Base-by-base conservation (phyloP, 35 echinoderm and acorn worm species). In the Apostichopus parvimensis region DNA sequence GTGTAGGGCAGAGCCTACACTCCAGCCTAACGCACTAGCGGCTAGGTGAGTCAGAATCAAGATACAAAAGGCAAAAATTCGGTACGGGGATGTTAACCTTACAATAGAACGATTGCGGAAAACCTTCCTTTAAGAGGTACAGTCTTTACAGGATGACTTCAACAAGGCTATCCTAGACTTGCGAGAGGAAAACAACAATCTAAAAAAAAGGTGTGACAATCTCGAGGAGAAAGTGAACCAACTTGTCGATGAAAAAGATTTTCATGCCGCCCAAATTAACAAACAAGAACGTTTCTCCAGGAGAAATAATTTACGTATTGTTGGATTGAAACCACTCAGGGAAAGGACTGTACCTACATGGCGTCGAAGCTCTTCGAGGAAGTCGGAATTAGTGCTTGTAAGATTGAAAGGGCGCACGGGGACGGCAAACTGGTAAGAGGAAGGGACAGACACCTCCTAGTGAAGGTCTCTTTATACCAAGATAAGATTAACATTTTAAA, bases 41-140 rank as follows among this genome's bases (percentile, higher is more conserved):
- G n/a, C n/a, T n/a, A 13, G 34, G 14, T 82, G 79, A 82, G 45
- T 14, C 18, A 0, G 14, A 17, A 5, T 82, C 79, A 24, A n/a
- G 45, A 82, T 2, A 56, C 34, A 82, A 3, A 82, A 11, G 79
- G 17, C n/a, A 52, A 52, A 0, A 5, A 56, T 14, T 82, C 54
- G 34, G 79, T 52, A 17, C 3, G 9, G 79, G n/a, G 79, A 82
- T 53, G 11, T 82, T 15, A 82, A 54, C 52, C 54, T 11, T 15
- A 82, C 25, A 10, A 82, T 54, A 13, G 79, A 82, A 18, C 24
- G 53, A 13, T 18, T 82, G 18, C 79, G 79, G 34, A n/a, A 45
- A 13, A 82, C 79, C 8, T 56, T 82, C 15, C 79, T 82, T 56
- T 57, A 82, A 82, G 79, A 82, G 79, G 12, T 54, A 82, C 79